These are phyloP conservation scores for Dallia pectoralis DNA, from an alignment of 2,797 vertebrate genomes.

Conservation along the genomic window DNA sequence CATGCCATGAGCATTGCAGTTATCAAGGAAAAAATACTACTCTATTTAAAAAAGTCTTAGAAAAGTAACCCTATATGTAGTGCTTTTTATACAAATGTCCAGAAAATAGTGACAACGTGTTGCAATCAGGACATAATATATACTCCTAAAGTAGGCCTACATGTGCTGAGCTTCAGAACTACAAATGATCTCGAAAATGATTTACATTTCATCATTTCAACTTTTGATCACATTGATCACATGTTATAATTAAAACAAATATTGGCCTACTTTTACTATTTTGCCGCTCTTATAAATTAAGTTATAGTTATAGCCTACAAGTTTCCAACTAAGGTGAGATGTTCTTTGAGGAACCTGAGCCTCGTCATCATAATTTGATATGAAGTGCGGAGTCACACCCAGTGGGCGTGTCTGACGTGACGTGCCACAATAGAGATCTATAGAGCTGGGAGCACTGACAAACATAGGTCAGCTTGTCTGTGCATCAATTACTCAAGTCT, in stretches of 20 bases:
- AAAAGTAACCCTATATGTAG: background rate
- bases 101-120: background rate
- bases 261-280: background rate
- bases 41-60: background rate
- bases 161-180: background rate
- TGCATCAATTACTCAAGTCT: slow-evolving; percentile 9
- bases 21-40: background rate
- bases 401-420: slow-evolving; percentile 2
- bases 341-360: background rate
- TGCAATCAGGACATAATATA: background rate
- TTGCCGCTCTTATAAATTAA: background rate
- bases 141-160: background rate
- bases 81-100: background rate
- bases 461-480: background rate
- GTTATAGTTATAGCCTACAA: too few species aligned
- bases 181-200: background rate
- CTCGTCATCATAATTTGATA: background rate
- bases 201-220: background rate
- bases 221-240: background rate
- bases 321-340: background rate
- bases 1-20: background rate
- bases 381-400: background rate
- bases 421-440: background rate
- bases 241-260: background rate
- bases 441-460: background rate